These are phyloP conservation scores for Chaetodon auriga DNA, from an alignment of 2,113 vertebrate species.

Conservation along the genomic window DNA sequence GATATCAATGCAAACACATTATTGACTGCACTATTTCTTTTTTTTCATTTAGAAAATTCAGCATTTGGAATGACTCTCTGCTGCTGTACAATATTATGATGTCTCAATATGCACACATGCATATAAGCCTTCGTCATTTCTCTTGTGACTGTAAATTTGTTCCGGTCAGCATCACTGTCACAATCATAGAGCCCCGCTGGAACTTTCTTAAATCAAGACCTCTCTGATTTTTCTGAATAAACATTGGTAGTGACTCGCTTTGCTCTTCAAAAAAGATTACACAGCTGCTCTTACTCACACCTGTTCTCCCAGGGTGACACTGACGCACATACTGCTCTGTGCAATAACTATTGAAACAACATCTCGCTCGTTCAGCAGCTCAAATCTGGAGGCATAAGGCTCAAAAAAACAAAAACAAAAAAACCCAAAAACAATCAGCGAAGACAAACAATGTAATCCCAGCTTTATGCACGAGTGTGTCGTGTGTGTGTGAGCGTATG, in stretches of 20 bases:
- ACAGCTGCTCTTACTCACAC: conserved; percentile 86
- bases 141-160: conserved; percentile 29
- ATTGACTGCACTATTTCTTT: not conserved
- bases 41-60: not conserved
- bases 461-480: conserved; percentile 41
- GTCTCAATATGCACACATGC: not conserved
- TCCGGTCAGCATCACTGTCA: conserved; percentile 37
- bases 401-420: not conserved
- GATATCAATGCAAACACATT: not conserved
- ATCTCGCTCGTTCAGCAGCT: conserved; percentile 65
- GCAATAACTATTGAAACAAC: conserved; percentile 75
- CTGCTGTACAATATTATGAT: not conserved
- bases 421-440: conserved; percentile 49
- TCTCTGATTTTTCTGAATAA: conserved; percentile 78
- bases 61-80: not conserved
- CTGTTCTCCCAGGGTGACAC: conserved; percentile 84
- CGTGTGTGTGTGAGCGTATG: conserved; percentile 52
- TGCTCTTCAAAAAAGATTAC: conserved; percentile 83
- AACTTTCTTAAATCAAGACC: conserved; percentile 71
- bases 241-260: conserved; percentile 77
- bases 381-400: conserved; percentile 50
- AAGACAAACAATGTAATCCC: conserved; percentile 61
- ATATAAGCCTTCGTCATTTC: conserved; percentile 10
- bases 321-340: conserved; percentile 79
- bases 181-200: conserved; percentile 46